Conservation (phyloP, 2,888 invertebrate species). For the Nomada lathburiana region DNA sequence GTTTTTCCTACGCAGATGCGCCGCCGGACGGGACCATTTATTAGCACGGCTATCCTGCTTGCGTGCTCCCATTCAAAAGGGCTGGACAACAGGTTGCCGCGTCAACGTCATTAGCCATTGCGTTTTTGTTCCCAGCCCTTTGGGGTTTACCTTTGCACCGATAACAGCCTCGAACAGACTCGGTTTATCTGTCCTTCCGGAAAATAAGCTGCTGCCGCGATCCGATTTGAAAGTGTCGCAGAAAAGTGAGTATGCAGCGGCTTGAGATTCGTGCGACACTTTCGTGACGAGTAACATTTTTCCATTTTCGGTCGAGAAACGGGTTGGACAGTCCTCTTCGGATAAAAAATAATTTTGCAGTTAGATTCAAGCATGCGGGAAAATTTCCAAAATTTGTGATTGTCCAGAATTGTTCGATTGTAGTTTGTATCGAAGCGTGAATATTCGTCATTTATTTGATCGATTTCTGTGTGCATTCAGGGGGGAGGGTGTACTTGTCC, state of each 20-base stretch:
- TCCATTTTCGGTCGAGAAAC: no score
- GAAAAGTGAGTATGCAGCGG: not conserved
- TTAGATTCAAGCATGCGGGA: no score
- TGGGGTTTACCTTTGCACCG: conserved; percentile 58
- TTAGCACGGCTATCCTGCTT: conserved; percentile 76
- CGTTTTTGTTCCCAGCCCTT: conserved; percentile 64
- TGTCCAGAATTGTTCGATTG: no score
- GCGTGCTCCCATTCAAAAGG: conserved; percentile 75
- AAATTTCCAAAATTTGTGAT: no score
- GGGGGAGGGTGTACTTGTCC: not conserved
- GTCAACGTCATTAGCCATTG: conserved; percentile 78
- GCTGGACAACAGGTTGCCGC: conserved; percentile 81
- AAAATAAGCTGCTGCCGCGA: conserved; percentile 42
- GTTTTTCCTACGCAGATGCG: conserved; percentile 81
- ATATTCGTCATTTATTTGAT: no score
- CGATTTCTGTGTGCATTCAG: no score
- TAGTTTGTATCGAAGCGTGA: no score
- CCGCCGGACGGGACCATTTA: conserved; percentile 78
- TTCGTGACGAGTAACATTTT: no score
- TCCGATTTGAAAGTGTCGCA: conserved; percentile 4
- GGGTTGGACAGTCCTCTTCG: no score
- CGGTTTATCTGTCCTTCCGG: conserved; percentile 52
- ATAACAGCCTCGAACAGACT: conserved; percentile 52
- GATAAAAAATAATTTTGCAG: no score
- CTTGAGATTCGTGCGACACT: not conserved